Base-by-base conservation (phyloP, 1,140 invertebrate species). In the Bilobella aurantiaca region DNA sequence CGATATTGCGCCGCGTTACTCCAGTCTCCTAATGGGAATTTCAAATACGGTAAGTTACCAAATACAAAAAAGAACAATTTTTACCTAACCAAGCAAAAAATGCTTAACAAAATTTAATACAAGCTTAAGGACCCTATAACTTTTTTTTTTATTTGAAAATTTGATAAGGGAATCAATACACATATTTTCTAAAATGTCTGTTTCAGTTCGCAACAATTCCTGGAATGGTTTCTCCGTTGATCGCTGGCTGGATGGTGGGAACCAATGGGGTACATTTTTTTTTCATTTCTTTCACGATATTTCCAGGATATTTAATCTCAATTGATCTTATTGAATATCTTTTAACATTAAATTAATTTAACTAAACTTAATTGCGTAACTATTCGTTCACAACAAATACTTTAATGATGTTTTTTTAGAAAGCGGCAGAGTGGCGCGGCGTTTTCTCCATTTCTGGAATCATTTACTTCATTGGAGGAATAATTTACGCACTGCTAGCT, bases 1-100 rank as follows among this genome's bases (percentile, higher is more conserved):
- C 74, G 90, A 93, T 75, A 86, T 93, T 69, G 90, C 90, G 12
- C 89, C 90, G 25, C 86, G 86, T 73, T 86, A 87, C 76, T 87
- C 87, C 1, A 87, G 86, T 73, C 84, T 90, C 2, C 75, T 93
- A 30, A 91, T 93, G 89, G 91, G 91, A 1, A 81, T 94, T 29
- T 88, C 88, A 1, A 93, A 93, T 76, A 93, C 90, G 0, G 49
- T 53, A n/a, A 42, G 37, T 42, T n/a, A n/a, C n/a, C n/a, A n/a
- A n/a, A n/a, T n/a, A n/a, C n/a, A n/a, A n/a, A n/a, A n/a, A n/a
- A n/a, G n/a, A n/a, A n/a, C n/a, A n/a, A n/a, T n/a, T n/a, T n/a
- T n/a, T n/a, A n/a, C n/a, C n/a, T n/a, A n/a, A n/a, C n/a, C n/a
- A n/a, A n/a, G n/a, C n/a, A n/a, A n/a, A n/a, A n/a, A n/a, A n/a